Conservation (phyloP, 2,797 vertebrate genomes). For the Prunella strophiata region DNA sequence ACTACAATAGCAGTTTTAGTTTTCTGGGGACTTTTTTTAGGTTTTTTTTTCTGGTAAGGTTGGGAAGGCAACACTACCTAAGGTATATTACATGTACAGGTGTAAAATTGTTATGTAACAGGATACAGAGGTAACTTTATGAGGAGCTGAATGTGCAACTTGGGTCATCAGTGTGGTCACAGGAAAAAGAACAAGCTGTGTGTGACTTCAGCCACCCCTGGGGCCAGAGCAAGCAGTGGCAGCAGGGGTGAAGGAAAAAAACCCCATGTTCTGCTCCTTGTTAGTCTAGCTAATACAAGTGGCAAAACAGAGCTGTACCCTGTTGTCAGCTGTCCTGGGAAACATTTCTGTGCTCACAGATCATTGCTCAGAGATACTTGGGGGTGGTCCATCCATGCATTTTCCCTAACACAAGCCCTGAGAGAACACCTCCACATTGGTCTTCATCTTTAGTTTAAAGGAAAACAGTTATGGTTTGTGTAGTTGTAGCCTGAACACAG, state of each 20-base stretch:
- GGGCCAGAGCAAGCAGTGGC: background rate
- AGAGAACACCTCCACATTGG: background rate
- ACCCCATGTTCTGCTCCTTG: fast-evolving
- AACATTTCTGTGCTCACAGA: background rate
- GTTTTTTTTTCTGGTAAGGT: background rate
- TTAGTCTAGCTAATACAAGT: background rate
- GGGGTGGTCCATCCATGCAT: background rate
- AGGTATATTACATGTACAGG: background rate
- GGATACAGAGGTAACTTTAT: background rate
- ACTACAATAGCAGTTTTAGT: background rate
- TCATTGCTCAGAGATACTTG: background rate
- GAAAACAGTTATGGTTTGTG: background rate
- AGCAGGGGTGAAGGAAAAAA: background rate
- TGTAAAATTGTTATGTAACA: background rate
- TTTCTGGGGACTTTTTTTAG: background rate
- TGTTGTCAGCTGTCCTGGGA: background rate
- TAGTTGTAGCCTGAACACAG: background rate
- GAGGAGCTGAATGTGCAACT: background rate
- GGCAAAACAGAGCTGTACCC: background rate
- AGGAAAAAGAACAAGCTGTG: background rate
- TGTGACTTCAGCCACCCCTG: background rate
- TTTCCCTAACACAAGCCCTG: background rate
- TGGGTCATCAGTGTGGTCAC: background rate
- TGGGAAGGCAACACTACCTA: background rate
- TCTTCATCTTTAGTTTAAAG: background rate